These are phyloP conservation scores for Idaea straminata DNA, from an alignment of 2,888 invertebrate genomes.

Conservation along the genomic window DNA sequence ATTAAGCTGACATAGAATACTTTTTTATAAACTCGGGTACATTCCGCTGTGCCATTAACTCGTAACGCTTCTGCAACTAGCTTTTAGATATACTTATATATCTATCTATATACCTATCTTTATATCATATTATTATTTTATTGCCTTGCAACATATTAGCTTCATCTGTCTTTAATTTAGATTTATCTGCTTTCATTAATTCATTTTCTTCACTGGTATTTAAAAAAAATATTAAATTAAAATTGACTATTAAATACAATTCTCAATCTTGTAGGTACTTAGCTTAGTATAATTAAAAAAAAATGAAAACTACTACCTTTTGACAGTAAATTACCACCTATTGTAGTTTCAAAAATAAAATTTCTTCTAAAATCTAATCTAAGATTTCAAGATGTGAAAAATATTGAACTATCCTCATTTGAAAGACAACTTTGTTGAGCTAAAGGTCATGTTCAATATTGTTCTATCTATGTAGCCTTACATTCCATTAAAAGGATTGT, in stretches of 20 bases:
- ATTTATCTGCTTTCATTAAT: constrained; percentile 14
- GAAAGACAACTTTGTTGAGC: constrained; percentile 19
- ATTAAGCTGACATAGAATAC: constrained; percentile 71
- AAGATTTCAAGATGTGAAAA: constrained; percentile 57
- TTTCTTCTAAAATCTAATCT: constrained; percentile 74
- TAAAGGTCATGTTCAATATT: constrained; percentile 30
- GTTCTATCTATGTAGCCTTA: constrained; percentile 46
- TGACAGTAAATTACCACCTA: constrained; percentile 63
- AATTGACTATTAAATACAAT: constrained; percentile 40
- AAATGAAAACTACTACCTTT: constrained; percentile 61
- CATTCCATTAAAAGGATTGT: constrained; percentile 65
- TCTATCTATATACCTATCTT: constrained; percentile 51
- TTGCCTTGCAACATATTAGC: constrained; percentile 33
- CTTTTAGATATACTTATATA: constrained; percentile 51
- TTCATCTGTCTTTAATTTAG: constrained; percentile 30
- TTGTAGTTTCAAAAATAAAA: constrained; percentile 70
- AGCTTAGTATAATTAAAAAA: constrained; percentile 72
- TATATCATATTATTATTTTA: constrained; percentile 35
- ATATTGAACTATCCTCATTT: constrained; percentile 24
- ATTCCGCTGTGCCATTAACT: constrained; percentile 76
- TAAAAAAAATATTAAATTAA: constrained; percentile 34
- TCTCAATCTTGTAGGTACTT: constrained; percentile 66
- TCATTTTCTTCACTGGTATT: constrained; percentile 18
- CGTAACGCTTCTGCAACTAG: constrained; percentile 67
- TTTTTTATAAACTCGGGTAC: constrained; percentile 76